These are phyloP conservation scores for Cerastis rubricosa DNA, from an alignment of 2,888 invertebrate species.

Conservation along the genomic window DNA sequence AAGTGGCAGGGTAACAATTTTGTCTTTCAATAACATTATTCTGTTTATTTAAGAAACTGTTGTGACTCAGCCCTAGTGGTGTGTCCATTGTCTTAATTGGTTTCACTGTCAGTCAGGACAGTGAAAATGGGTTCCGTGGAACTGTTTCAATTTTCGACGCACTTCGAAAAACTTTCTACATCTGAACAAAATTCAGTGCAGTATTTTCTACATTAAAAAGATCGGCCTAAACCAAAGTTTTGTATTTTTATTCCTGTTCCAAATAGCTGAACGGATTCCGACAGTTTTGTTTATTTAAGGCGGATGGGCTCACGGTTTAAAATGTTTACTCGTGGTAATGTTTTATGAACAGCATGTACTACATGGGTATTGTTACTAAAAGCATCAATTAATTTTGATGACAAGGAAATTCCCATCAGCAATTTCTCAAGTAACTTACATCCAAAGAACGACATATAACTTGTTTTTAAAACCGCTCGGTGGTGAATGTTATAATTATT, in stretches of 20 bases:
- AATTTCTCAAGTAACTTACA: neutral
- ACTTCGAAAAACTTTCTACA: constrained; percentile 9
- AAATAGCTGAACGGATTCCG: constrained; percentile 28
- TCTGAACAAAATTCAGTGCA: constrained; percentile 15
- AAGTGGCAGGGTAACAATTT: too few species aligned
- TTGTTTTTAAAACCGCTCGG: neutral
- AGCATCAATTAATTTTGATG: neutral
- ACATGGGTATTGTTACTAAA: neutral
- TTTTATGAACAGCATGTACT: neutral
- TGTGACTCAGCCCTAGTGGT: neutral
- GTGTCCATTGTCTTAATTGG: neutral
- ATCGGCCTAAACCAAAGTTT: constrained; percentile 45
- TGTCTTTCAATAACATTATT: neutral
- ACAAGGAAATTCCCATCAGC: neutral
- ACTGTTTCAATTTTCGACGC: constrained; percentile 14
- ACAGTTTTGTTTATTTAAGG: constrained; percentile 22
- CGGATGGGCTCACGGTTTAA: neutral
- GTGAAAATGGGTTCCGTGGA: neutral
- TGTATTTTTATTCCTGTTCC: constrained; percentile 35
- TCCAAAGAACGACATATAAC: neutral
- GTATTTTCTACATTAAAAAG: constrained; percentile 38
- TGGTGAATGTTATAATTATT: neutral
- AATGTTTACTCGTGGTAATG: constrained; percentile 16
- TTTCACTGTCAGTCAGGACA: neutral
- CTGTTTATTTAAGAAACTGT: neutral